Conservation (phyloP, 2,797 vertebrate genomes). For the Synanceia verrucosa region DNA sequence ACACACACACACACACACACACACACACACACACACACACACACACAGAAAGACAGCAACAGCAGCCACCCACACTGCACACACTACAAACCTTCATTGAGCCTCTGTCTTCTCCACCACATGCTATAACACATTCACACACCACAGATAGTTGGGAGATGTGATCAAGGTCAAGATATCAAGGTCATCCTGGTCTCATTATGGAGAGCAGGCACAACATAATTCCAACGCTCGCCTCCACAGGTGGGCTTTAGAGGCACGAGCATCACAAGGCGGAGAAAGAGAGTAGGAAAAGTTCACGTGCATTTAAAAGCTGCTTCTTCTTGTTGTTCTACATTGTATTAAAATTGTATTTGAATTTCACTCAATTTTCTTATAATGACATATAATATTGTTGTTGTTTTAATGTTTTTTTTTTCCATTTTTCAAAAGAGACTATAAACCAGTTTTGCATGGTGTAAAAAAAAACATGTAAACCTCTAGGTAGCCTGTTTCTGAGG, state of each 20-base stretch:
- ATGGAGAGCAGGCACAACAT: constrained; percentile 79
- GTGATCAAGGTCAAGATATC: not conserved
- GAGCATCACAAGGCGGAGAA: not conserved
- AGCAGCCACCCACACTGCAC: constrained; percentile 53
- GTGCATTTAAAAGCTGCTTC: not conserved
- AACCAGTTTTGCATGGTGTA: not conserved
- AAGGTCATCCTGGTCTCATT: constrained; percentile 83
- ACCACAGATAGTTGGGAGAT: constrained; percentile 3
- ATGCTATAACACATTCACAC: constrained; percentile 50
- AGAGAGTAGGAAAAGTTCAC: not conserved
- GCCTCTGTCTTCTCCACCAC: constrained; percentile 29
- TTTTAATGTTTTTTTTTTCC: not conserved
- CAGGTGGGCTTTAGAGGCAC: constrained; percentile 71
- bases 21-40: constrained; percentile 1
- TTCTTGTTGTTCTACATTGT: not conserved
- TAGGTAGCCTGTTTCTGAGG: not conserved
- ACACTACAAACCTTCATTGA: constrained; percentile 57
- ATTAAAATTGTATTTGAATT: not conserved
- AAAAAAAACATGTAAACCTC: not conserved
- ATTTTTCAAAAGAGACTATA: not conserved
- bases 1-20: constrained; percentile 24
- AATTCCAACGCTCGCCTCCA: constrained; percentile 89
- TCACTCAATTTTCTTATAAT: too few species aligned
- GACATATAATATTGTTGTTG: not conserved
- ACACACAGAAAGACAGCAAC: constrained; percentile 32